These are phyloP conservation scores for Brachionus calyciflorus DNA, from an alignment of 1,140 invertebrate genomes.

Conservation along the genomic window DNA sequence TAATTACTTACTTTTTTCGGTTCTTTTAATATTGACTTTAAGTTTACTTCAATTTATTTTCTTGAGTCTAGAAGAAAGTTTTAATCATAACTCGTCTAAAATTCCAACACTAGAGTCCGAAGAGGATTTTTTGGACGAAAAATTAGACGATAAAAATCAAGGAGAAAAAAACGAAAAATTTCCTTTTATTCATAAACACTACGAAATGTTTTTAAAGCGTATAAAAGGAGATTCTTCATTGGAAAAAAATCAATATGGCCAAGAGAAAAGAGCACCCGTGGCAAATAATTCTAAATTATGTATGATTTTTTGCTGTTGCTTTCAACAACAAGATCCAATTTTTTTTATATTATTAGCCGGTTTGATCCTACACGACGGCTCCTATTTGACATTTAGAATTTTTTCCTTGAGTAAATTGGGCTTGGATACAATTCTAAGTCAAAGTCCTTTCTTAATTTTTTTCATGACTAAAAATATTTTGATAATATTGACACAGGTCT, in stretches of 20 bases:
- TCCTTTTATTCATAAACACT: slow-evolving; percentile 28
- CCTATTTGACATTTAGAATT: slow-evolving; percentile 39
- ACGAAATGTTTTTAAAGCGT: slow-evolving; percentile 20
- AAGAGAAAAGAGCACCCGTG: neutral
- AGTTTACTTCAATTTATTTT: slow-evolving; percentile 39
- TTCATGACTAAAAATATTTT: slow-evolving; percentile 42
- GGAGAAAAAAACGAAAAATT: slow-evolving; percentile 27
- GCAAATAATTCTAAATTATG: neutral
- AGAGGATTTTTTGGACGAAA: neutral
- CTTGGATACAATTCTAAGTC: neutral
- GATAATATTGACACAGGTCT: slow-evolving; percentile 34
- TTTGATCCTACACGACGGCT: slow-evolving; percentile 30
- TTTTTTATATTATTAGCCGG: slow-evolving; percentile 36
- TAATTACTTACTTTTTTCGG: slow-evolving; percentile 3
- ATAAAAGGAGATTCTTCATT: neutral
- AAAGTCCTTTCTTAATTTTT: slow-evolving; percentile 29
- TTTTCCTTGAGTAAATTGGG: slow-evolving; percentile 8
- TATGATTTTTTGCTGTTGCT: neutral
- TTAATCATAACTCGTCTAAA: neutral
- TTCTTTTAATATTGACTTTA: slow-evolving; percentile 9
- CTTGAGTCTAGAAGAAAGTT: slow-evolving; percentile 14
- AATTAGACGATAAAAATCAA: neutral
- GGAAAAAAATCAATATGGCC: neutral
- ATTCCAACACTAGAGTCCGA: neutral
- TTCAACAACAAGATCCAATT: slow-evolving; percentile 6